Evolutionary conservation across 2,113 vertebrate genomes (phyloP), one percentile per base, ranked within the genome.

Genomic region (Thunnus thynnus): DNA sequence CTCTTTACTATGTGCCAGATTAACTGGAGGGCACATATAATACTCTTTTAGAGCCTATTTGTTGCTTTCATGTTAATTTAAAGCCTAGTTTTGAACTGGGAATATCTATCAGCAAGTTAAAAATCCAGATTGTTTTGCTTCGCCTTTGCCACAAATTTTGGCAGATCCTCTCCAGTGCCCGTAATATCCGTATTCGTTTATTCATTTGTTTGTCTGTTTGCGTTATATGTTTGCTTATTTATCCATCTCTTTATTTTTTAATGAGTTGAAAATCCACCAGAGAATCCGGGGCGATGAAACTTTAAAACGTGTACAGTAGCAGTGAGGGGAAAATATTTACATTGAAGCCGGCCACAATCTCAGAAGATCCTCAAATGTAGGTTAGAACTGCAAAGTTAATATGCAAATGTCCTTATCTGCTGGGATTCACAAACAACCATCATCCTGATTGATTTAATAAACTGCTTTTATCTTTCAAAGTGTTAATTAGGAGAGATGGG

Each of bases 391-490:
- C 96, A 95, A 96, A 97, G 97, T 96, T 96, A 97, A 97, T 97
- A 98, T 99, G 98, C 97, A 99, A 99, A 99, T 98, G 95, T 95
- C 93, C 96, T 99, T 98, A 99, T 99, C 97, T 98, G 97, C 96
- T 93, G 97, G 97, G 97, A 97, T 95, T 98, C 98, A 99, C 97
- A 99, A 99, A 98, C 97, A 98, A 97, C 96, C 96, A 94, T 96
- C 96, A 96, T 96, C 96, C 96, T 97, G 97, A 99, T 97, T 98
- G 97, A 99, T 98, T 98, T 97, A 98, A 99, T 98, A 97, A 97
- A 95, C 96, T 95, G 96, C 96, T 97, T 98, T 98, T 98, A 99
- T 99, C 98, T 98, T 97, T 97, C 96, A 97, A 98, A 99, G 97
- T 96, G 97, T 97, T 99, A 98, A 99, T 99, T 99, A 98, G 97